Evolutionary conservation across 2,797 vertebrate species (phyloP).

Genomic region (Spondyliosoma cantharus): DNA sequence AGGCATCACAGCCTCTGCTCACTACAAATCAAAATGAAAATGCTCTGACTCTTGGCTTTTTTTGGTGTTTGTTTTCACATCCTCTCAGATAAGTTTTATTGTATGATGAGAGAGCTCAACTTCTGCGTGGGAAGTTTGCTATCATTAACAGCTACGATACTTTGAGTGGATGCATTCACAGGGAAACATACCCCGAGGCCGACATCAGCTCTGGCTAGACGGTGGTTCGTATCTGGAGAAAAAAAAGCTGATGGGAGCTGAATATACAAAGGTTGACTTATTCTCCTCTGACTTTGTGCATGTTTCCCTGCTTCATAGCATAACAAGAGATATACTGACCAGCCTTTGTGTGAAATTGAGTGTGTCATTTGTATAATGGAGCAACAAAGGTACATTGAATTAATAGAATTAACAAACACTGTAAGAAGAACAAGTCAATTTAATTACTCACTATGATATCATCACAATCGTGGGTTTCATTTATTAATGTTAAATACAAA

Average conservation of each 20-base stretch:
- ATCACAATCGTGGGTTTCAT: background rate
- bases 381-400: background rate
- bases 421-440: background rate
- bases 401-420: background rate
- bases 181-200: slow-evolving; percentile 52
- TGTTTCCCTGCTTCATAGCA: slow-evolving; percentile 16
- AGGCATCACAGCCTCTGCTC: slow-evolving; percentile 25
- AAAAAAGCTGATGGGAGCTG: slow-evolving; percentile 19
- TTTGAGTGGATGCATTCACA: slow-evolving; percentile 40
- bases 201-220: slow-evolving; percentile 44
- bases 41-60: slow-evolving; percentile 34
- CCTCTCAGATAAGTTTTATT: slow-evolving; percentile 49
- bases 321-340: slow-evolving; percentile 9
- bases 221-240: background rate
- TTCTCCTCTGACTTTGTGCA: slow-evolving; percentile 30
- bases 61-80: slow-evolving; percentile 44
- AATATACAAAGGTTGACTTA: slow-evolving; percentile 32
- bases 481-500: too few relatives aligned
- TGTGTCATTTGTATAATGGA: background rate
- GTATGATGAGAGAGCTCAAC: slow-evolving; percentile 52
- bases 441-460: background rate
- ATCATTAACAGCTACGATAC: slow-evolving; percentile 48
- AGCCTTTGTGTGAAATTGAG: background rate
- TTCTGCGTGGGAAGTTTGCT: slow-evolving; percentile 58
- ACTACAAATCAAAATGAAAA: slow-evolving; percentile 54